phyloP scores from a whole-genome alignment of 2,797 vertebrate genomes.

The Mus minutoides region DNA sequence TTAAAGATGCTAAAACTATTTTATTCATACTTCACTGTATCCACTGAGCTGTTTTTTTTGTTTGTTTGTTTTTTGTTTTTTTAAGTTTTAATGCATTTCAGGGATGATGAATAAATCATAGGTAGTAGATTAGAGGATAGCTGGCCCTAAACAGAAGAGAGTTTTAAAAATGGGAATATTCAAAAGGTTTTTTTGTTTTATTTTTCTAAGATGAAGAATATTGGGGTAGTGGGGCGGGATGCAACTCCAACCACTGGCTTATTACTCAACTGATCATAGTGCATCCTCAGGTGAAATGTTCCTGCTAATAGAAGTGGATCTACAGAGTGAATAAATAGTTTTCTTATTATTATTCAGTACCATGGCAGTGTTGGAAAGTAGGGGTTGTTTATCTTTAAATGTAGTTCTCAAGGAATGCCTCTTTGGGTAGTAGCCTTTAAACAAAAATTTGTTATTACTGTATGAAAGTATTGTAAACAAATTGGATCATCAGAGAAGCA shows the following conservation, averaged over 20 bases:
- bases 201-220: neutral
- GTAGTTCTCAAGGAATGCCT: neutral
- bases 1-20: constrained; percentile 38
- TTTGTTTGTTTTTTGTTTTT: constrained; percentile 42
- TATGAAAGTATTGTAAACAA: neutral
- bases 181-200: constrained; percentile 1
- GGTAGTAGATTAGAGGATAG: neutral
- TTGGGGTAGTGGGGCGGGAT: neutral
- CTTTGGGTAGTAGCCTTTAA: neutral
- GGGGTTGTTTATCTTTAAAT: neutral
- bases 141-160: neutral
- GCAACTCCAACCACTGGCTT: neutral
- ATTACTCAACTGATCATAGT: neutral
- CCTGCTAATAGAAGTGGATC: neutral
- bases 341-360: neutral
- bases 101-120: constrained; percentile 8
- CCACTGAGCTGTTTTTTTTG: neutral
- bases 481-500: neutral
- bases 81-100: neutral
- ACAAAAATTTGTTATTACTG: constrained; percentile 13
- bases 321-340: neutral
- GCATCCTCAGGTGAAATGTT: neutral
- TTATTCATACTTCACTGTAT: neutral
- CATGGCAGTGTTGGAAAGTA: neutral
- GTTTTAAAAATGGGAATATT: neutral